Evolutionary conservation across 2,888 invertebrate genomes (phyloP).

Genomic region (Dinocampus coccinellae): DNA sequence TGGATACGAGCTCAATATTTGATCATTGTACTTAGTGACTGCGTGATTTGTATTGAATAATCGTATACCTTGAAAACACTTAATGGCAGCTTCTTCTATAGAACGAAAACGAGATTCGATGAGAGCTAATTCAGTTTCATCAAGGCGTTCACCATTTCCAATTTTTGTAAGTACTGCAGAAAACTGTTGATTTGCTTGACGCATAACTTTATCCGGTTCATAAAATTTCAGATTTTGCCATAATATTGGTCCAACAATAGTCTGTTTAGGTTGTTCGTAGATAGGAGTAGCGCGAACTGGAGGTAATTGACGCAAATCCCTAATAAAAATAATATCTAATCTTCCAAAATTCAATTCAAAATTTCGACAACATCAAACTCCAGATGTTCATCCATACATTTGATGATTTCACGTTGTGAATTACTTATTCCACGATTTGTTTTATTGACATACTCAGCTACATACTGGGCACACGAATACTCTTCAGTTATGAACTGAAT

Average conservation of each 20-base stretch:
- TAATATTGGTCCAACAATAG: slow-evolving; percentile 50
- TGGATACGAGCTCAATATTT: slow-evolving; percentile 16
- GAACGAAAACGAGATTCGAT: slow-evolving; percentile 26
- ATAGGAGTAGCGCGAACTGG: neutral
- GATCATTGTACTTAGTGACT: slow-evolving; percentile 54
- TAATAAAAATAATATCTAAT: neutral
- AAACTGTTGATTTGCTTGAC: slow-evolving; percentile 59
- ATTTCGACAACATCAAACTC: slow-evolving; percentile 53
- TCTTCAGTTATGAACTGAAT: slow-evolving; percentile 62
- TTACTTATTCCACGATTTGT: slow-evolving; percentile 60
- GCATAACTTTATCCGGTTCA: slow-evolving; percentile 55
- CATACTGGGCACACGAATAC: slow-evolving; percentile 47
- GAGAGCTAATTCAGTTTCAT: slow-evolving; percentile 1
- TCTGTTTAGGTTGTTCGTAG: slow-evolving; percentile 43
- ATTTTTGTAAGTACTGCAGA: slow-evolving; percentile 56
- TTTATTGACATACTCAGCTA: slow-evolving; percentile 68
- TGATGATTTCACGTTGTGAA: slow-evolving; percentile 58
- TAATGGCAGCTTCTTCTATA: slow-evolving; percentile 27
- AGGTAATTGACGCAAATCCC: neutral
- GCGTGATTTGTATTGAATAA: slow-evolving; percentile 52
- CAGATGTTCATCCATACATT: slow-evolving; percentile 58
- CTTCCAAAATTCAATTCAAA: too few species aligned
- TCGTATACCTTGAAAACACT: slow-evolving; percentile 50
- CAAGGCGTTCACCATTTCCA: slow-evolving; percentile 12
- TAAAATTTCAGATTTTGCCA: slow-evolving; percentile 59